phyloP scores from a whole-genome alignment of 1,140 invertebrate species.

The Riptortus pedestris region DNA sequence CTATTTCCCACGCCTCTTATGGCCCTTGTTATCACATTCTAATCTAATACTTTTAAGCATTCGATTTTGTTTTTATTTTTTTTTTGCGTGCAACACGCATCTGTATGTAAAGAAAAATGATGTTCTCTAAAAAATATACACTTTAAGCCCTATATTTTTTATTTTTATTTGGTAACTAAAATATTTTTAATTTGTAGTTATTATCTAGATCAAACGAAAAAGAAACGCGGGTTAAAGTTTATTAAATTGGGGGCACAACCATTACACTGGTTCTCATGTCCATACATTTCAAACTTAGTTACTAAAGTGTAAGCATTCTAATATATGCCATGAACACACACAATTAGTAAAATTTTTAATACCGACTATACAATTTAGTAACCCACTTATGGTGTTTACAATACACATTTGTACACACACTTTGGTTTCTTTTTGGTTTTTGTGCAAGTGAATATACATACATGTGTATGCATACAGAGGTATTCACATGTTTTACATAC shows the following conservation, averaged over 20 bases:
- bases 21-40: slow-evolving; percentile 27
- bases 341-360: slow-evolving; percentile 10
- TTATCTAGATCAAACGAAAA: slow-evolving; percentile 18
- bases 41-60: slow-evolving; percentile 29
- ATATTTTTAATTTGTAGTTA: slow-evolving; percentile 22
- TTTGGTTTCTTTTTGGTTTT: slow-evolving; percentile 13
- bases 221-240: slow-evolving; percentile 12
- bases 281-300: slow-evolving; percentile 9
- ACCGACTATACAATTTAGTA: slow-evolving; percentile 13
- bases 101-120: slow-evolving; percentile 21
- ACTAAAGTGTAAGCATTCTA: slow-evolving; percentile 12
- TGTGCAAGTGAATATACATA: slow-evolving; percentile 16
- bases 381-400: slow-evolving; percentile 14
- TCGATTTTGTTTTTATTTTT: slow-evolving; percentile 22
- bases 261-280: slow-evolving; percentile 13
- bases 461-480: slow-evolving; percentile 9
- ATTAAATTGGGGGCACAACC: slow-evolving; percentile 10
- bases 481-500: slow-evolving; percentile 13
- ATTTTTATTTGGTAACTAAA: slow-evolving; percentile 19
- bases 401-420: slow-evolving; percentile 8
- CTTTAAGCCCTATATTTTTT: slow-evolving; percentile 17
- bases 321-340: slow-evolving; percentile 14
- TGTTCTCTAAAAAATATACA: slow-evolving; percentile 26
- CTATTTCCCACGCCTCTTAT: slow-evolving; percentile 25
- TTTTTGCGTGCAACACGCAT: slow-evolving; percentile 21